Evolutionary conservation across 2,888 invertebrate genomes (phyloP), one percentile per base, ranked within the genome.

Genomic region (Hermaeophaga mercurialis): DNA sequence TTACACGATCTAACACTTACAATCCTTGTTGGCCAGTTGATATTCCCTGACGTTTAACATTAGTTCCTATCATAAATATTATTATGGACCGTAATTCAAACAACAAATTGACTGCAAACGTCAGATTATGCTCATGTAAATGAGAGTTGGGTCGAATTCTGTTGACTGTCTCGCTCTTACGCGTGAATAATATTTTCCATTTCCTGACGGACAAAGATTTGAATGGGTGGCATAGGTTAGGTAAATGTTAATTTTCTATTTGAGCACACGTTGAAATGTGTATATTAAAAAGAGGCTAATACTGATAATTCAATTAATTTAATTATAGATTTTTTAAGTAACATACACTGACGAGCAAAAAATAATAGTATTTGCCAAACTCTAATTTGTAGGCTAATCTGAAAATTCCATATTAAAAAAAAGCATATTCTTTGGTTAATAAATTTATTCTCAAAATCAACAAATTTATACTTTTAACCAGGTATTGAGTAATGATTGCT

Each of bases 1-100:
- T 59, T 62, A 67, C 67, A 67, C 61, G 67, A 64, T 65, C 65
- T 66, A 64, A 66, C 67, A 66, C 66, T 66, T 64, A 67, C 66
- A 63, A 68, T 64, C 63, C 64, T 63, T 59, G 52, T 52, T 45
- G 58, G 56, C 58, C 56, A 47, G 59, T 62, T 63, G 61, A 59
- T 59, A 65, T 61, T 59, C 64, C 58, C 59, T 55, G 65, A 64
- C 62, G 59, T 61, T 65, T 58, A 65, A 64, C 62, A 65, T 61
- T 62, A 65, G 64, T 65, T 65, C 59, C 56, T 56, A 62, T 64
- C 64, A 64, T 65, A 65, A 65, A 63, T 65, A 63, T 63, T 63
- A 63, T 61, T 63, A 59, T 61, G 61, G 63, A 56, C 45, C 31
- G 45, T 45, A 59, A 59, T 64, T 64, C 64, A 64, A 64, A 62